Base-by-base conservation (phyloP, 2,113 vertebrate species). In the Paratilapia polleni region DNA sequence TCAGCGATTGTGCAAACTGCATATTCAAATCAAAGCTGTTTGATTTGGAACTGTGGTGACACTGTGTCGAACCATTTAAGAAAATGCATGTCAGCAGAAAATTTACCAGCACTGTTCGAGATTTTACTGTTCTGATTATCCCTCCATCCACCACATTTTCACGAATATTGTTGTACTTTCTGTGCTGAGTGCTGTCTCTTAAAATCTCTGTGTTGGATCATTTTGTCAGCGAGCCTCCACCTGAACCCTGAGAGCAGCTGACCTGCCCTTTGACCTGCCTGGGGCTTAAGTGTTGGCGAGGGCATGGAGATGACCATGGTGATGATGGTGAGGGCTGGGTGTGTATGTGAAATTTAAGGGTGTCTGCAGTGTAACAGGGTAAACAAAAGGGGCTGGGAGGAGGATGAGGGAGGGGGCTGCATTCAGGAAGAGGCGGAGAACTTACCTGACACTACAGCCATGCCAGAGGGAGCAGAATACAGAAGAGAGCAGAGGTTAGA, bases 381-480 rank as follows among this genome's bases (percentile, higher is more conserved):
- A 54, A 58, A 60, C 60, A 73, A 84, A 8, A 54, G 87, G 87
- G 52, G 28, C 36, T 20, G 36, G 60, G 41, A 38, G 68, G 43
- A 28, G 76, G 76, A 43, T 62, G 85, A 63, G 77, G 74, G 83
- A 13, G 61, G 74, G 84, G 88, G 92, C 80, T 88, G 91, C 93
- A 94, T 94, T 94, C 93, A 76, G 87, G 90, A 93, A 87, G 89
- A 86, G 95, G 89, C 94, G 95, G 93, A 96, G 88, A 79, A 97
- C 98, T 99, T 98, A 99, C 98, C 98, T 99, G 97, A 98, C 97
- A 96, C 98, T 99, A 99, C 96, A 97, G 96, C 96, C 97, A 98
- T 97, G 97, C 96, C 97, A 99, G 93, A 97, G 97, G 97, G 97
- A 99, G 97, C 97, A 98, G 97, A 98, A 97, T 98, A 98, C 97